Conservation (phyloP, 2,888 invertebrate species). For the Chironomus riparius region DNA sequence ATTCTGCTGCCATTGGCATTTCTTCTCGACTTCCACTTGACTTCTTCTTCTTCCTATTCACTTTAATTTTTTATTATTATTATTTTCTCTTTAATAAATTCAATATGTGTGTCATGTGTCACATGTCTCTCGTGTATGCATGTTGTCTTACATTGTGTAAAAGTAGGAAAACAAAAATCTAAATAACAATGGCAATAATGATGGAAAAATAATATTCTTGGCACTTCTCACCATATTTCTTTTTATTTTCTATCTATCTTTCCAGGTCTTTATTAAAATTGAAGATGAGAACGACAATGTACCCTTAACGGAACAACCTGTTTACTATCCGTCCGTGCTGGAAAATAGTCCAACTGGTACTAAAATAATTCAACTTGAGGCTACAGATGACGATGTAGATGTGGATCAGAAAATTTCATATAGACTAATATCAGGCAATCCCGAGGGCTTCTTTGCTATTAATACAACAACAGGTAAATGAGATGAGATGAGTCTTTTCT, state of each 20-base stretch:
- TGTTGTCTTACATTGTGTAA: not conserved
- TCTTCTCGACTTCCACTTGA: too few species aligned
- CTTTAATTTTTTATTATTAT: not conserved
- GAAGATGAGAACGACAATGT: conserved; percentile 92
- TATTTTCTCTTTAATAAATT: too few species aligned
- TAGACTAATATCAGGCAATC: conserved; percentile 83
- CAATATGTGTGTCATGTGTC: not conserved
- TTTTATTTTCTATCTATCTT: conserved; percentile 28
- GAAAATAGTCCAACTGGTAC: conserved; percentile 72
- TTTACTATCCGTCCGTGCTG: conserved; percentile 69
- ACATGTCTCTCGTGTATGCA: not conserved
- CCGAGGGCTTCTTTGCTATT: conserved; percentile 82
- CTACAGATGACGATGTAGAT: conserved; percentile 70
- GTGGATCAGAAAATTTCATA: conserved; percentile 60
- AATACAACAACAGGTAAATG: conserved; percentile 69
- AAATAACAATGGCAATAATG: too few species aligned
- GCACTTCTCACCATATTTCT: not conserved
- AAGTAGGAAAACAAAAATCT: not conserved
- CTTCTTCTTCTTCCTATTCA: not conserved
- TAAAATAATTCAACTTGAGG: conserved; percentile 64
- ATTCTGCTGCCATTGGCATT: too few species aligned
- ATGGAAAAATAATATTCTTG: too few species aligned
- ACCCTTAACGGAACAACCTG: conserved; percentile 78
- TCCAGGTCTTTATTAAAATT: conserved; percentile 70
- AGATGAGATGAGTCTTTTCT: not conserved